Evolutionary conservation across 2,113 vertebrate species (phyloP).

Genomic region (Grallaria varia): DNA sequence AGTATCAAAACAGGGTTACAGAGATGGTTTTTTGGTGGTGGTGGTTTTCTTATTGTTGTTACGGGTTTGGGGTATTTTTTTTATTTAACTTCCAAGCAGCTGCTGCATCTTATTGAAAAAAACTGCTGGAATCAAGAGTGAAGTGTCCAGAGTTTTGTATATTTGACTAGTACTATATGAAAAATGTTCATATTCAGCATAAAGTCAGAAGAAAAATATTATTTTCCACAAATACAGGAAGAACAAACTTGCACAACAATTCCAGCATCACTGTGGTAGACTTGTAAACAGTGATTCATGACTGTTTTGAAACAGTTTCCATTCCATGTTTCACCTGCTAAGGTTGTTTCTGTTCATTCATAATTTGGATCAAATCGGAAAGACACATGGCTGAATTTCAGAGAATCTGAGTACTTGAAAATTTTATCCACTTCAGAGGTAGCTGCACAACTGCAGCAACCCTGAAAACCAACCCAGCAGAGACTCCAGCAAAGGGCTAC

Average conservation of each 20-base stretch:
- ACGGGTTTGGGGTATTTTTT: rapidly evolving
- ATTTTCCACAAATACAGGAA: not conserved
- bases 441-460: not conserved
- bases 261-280: not conserved
- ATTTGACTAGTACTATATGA: not conserved
- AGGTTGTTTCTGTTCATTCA: not conserved
- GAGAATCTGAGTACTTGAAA: not conserved
- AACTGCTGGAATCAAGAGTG: not conserved
- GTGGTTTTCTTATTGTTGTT: not conserved
- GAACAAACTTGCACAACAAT: not conserved
- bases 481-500: not conserved
- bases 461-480: not conserved
- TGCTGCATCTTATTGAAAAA: not conserved
- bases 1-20: not conserved
- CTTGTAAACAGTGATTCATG: not conserved
- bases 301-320: not conserved
- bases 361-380: not conserved
- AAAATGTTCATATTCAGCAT: not conserved
- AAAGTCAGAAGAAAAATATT: not conserved
- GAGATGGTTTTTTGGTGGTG: not conserved
- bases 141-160: not conserved
- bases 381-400: not conserved
- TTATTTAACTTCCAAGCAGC: not conserved
- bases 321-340: not conserved
- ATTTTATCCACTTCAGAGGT: not conserved